phyloP scores from a whole-genome alignment of 2,113 vertebrate genomes.

The Smithornis capensis region DNA sequence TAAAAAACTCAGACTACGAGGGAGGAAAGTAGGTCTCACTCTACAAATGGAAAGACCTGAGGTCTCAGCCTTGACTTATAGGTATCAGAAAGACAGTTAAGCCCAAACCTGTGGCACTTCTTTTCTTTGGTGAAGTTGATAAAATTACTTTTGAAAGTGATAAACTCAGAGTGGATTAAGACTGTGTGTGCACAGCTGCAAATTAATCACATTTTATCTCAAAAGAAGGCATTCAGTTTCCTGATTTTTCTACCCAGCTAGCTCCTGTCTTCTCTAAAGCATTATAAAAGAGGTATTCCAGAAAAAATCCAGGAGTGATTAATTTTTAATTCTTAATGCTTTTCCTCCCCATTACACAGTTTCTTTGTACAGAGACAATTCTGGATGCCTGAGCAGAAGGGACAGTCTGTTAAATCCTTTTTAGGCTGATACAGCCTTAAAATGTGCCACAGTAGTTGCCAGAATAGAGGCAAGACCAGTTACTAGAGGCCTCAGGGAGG shows the following conservation, averaged over 20 bases:
- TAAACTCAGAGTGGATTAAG: not conserved
- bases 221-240: not conserved
- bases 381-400: not conserved
- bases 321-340: not conserved
- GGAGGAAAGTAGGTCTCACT: not conserved
- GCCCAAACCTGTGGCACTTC: not conserved
- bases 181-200: not conserved
- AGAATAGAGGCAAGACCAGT: not conserved
- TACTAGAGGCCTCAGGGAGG: not conserved
- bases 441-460: not conserved
- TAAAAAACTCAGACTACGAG: not conserved
- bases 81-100: not conserved
- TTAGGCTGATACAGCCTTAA: not conserved
- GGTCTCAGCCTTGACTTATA: not conserved
- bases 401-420: not conserved
- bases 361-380: not conserved
- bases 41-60: not conserved
- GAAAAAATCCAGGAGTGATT: not conserved
- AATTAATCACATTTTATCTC: not conserved
- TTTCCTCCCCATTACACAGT: not conserved
- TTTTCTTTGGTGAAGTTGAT: not conserved
- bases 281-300: not conserved
- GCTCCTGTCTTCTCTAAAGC: not conserved
- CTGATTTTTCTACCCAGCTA: not conserved
- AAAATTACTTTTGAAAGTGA: not conserved